A percentile compares a stretch with the other conserved stretches of the same genome.
Evolutionary conservation across 2,888 invertebrate species (phyloP).

Genomic region (Griposia aprilina): DNA sequence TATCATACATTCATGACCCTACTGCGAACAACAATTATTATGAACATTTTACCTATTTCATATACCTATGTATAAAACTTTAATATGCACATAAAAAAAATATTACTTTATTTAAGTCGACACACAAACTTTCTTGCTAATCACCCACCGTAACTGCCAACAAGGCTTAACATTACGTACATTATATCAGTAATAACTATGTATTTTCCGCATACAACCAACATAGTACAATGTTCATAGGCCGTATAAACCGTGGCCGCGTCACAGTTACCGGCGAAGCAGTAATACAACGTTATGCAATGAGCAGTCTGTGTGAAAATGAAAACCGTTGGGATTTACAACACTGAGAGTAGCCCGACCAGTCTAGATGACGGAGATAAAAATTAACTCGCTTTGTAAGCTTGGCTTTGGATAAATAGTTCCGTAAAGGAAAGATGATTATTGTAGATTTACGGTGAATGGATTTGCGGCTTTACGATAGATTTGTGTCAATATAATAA

Average conservation of each 20-base stretch:
- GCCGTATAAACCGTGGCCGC: conserved; percentile 48
- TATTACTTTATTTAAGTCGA: conserved; percentile 7
- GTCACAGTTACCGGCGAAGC: conserved; percentile 40
- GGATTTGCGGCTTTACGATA: neutral
- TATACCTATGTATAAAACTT: neutral
- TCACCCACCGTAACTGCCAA: conserved; percentile 22
- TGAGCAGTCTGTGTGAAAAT: conserved; percentile 64
- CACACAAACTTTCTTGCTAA: conserved; percentile 37
- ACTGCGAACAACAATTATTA: neutral
- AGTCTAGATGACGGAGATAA: conserved; percentile 62
- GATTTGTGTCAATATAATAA: neutral
- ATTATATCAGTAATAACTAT: conserved; percentile 34
- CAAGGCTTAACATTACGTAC: conserved; percentile 27
- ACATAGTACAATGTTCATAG: conserved; percentile 49
- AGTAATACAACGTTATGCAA: conserved; percentile 60
- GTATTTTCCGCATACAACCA: conserved; percentile 24
- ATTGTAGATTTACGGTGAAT: conserved; percentile 11
- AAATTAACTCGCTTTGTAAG: conserved; percentile 40
- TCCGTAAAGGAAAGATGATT: conserved; percentile 37
- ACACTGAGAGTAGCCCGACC: conserved; percentile 51
- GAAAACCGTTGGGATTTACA: conserved; percentile 64
- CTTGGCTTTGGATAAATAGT: conserved; percentile 34
- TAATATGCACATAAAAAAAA: neutral
- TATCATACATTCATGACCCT: neutral
- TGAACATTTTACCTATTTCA: neutral